Evolutionary conservation across 2,113 vertebrate species (phyloP).

Genomic region (Turnix velox): DNA sequence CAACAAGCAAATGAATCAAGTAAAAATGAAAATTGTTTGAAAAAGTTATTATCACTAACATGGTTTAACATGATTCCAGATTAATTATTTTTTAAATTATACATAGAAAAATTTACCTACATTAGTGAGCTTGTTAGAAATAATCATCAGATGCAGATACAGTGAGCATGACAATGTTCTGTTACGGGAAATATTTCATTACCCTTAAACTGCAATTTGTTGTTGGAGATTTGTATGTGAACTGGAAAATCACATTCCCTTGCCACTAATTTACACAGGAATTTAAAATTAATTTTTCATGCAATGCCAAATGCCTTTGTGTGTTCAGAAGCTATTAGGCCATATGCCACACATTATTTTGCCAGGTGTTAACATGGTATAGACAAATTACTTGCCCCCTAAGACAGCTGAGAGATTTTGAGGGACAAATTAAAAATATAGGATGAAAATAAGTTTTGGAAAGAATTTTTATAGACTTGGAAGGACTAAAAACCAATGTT

Average conservation of each 20-base stretch:
- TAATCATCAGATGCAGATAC: not conserved
- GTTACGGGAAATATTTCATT: not conserved
- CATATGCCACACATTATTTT: constrained; percentile 23
- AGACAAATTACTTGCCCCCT: not conserved
- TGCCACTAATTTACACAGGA: not conserved
- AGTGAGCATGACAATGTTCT: not conserved
- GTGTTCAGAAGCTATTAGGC: not conserved
- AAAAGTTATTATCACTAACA: not conserved
- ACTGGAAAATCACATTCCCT: not conserved
- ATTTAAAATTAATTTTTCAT: constrained; percentile 19
- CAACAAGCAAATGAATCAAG: not conserved
- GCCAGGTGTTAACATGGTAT: not conserved
- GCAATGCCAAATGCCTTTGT: not conserved
- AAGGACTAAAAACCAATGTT: not conserved
- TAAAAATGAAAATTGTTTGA: not conserved
- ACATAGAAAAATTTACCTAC: not conserved
- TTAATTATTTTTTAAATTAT: not conserved
- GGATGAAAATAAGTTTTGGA: not conserved
- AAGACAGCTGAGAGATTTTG: not conserved
- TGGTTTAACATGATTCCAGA: not conserved
- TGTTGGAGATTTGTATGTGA: not conserved
- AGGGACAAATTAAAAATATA: not conserved
- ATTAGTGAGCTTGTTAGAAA: not conserved
- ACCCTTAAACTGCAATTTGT: not conserved
- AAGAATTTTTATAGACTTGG: not conserved